Evolutionary conservation across 1,140 invertebrate species (phyloP).

Genomic region (Pollicipes pollicipes): DNA sequence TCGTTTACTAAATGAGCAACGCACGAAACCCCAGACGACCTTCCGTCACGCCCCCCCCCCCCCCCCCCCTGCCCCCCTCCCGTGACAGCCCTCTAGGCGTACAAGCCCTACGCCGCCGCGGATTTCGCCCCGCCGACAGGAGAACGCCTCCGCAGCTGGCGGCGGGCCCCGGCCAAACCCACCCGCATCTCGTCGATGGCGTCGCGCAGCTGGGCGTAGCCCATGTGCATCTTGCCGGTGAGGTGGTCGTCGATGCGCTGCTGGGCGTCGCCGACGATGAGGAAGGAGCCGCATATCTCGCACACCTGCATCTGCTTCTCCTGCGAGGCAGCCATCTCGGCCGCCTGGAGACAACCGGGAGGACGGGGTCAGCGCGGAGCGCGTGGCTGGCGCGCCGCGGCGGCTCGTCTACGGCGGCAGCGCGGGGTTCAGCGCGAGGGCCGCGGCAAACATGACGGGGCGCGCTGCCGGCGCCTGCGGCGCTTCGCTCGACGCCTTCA

Average conservation of each 20-base stretch:
- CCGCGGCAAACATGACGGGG: neutral
- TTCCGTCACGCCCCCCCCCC: too few relatives aligned
- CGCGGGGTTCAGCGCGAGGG: constrained; percentile 1
- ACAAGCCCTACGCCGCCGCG: neutral
- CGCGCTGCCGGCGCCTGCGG: constrained; percentile 3
- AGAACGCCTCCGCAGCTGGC: too few relatives aligned
- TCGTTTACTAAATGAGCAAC: too few relatives aligned
- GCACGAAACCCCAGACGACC: too few relatives aligned
- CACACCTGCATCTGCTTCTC: constrained; percentile 99
- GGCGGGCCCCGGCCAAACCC: neutral
- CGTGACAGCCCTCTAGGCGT: neutral
- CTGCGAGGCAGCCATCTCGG: constrained; percentile 61
- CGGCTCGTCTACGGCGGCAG: neutral
- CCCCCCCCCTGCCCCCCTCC: neutral
- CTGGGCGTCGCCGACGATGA: constrained; percentile 92
- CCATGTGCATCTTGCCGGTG: constrained; percentile 93
- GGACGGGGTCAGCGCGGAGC: constrained; percentile 15
- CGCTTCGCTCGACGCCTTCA: too few relatives aligned
- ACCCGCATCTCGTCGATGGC: constrained; percentile 40
- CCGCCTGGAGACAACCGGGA: constrained; percentile 35
- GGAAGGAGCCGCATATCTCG: constrained; percentile 90
- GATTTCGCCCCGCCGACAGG: neutral
- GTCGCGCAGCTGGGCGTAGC: constrained; percentile 52
- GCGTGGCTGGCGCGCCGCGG: neutral
- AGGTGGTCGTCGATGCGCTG: constrained; percentile 93